Conservation (phyloP, 2,888 invertebrate genomes). For the Periphyllus acericola region DNA sequence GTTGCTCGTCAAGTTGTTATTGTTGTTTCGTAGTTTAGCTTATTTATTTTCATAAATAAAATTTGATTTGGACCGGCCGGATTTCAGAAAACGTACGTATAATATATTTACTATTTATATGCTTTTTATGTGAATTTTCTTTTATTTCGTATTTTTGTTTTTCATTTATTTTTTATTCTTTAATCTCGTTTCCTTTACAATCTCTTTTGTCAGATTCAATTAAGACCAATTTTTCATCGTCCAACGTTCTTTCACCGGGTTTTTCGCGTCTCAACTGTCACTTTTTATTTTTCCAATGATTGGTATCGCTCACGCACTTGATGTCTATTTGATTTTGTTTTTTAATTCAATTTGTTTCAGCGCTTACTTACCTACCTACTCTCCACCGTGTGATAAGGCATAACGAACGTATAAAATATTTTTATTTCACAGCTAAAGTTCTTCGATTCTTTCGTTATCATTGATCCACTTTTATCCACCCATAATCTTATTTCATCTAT, state of each 20-base stretch:
- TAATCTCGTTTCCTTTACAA: not conserved
- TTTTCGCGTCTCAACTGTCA: not conserved
- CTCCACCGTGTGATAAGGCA: not conserved
- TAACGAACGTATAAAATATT: not conserved
- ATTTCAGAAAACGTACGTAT: too few relatives aligned
- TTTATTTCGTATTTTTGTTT: not conserved
- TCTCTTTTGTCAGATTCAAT: not conserved
- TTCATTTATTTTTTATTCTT: not conserved
- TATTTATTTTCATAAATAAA: too few relatives aligned
- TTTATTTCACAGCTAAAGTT: not conserved
- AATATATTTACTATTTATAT: not conserved
- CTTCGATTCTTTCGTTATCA: not conserved
- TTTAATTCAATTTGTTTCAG: constrained; percentile 3
- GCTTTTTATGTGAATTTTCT: not conserved
- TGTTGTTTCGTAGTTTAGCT: too few relatives aligned
- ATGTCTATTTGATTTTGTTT: not conserved
- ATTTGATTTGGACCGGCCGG: too few relatives aligned
- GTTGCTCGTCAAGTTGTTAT: too few relatives aligned
- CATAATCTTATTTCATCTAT: not conserved
- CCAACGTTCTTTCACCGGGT: not conserved
- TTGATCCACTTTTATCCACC: not conserved
- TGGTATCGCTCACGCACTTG: not conserved
- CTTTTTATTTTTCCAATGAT: constrained; percentile 22
- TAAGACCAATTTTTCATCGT: constrained; percentile 14
- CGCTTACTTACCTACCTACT: not conserved